Percentiles rank a stretch among this genome's conserved stretches.
phyloP scores from a whole-genome alignment of 2,888 invertebrate species.

The Octonoba sinensis region DNA sequence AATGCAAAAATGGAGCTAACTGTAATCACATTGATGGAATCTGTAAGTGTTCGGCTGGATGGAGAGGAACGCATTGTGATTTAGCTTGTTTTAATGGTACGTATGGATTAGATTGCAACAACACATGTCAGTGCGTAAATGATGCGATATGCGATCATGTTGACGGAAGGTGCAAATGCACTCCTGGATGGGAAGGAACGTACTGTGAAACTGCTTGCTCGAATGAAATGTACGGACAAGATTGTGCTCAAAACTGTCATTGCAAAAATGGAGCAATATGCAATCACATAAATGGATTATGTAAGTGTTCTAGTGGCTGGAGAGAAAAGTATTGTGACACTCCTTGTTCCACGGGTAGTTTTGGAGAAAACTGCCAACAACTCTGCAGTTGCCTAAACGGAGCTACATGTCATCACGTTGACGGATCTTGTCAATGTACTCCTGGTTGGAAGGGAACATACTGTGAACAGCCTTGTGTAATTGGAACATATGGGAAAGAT shows the following conservation, averaged over 20 bases:
- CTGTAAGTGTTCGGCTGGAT: background rate
- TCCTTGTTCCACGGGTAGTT: background rate
- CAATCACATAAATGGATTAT: background rate
- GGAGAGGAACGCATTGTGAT: background rate
- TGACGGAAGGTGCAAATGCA: slow-evolving; percentile 5
- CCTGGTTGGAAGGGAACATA: slow-evolving; percentile 7
- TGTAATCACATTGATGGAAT: background rate
- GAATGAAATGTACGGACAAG: background rate
- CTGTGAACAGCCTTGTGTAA: too few relatives aligned
- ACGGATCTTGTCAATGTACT: slow-evolving; percentile 17
- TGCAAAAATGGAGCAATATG: background rate
- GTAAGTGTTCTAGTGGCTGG: background rate
- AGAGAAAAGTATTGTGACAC: background rate
- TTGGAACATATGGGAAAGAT: too few relatives aligned
- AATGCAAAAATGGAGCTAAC: background rate
- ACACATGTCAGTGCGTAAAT: slow-evolving; percentile 1
- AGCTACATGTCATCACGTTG: background rate
- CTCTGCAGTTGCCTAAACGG: slow-evolving; percentile 6
- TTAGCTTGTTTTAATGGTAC: background rate
- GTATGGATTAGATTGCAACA: background rate
- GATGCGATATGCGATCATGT: background rate
- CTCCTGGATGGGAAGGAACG: slow-evolving; percentile 29
- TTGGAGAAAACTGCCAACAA: slow-evolving; percentile 2
- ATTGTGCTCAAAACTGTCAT: background rate
- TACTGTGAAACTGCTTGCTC: slow-evolving; percentile 10